Base-by-base conservation (phyloP, 1,140 invertebrate genomes). In the Magallana ariakensis region DNA sequence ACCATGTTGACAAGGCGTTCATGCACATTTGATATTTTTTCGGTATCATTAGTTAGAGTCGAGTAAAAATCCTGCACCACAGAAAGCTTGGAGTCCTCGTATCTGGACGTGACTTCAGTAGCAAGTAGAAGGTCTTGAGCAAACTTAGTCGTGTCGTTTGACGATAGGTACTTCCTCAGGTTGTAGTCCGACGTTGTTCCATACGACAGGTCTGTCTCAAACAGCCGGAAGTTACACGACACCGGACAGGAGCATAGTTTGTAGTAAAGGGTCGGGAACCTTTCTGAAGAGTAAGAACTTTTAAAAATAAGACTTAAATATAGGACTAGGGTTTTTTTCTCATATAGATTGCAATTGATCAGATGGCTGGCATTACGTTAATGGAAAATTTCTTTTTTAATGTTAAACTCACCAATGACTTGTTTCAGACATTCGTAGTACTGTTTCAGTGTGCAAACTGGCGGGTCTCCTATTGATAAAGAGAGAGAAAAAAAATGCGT, bases 151-250 rank as follows among this genome's bases (percentile, higher is more conserved):
- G 82, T 84, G 9, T 70, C 58, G 54, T 88, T 86, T 8, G 26
- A 60, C 9, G 15, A 62, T 0, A 88, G 19, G 15, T 85, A 88
- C 66, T 88, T 88, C 19, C 80, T 81, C n/a, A 83, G 80, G 4
- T 66, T 66, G 56, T 84, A 86, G 54, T 57, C 60, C 15, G 87
- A 88, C 3, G 87, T 91, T 19, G 89, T 87, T 19, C 90, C 90
- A 86, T 91, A 92, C 15, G 91, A 91, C 11, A 92, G 83, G 16
- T 89, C 88, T 10, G 90, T 89, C 82, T 92, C 89, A 60, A 89
- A 92, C 26, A 90, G 75, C 3, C 88, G 80, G 26, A 89, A 90
- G 11, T 83, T 70, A 85, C 92, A 92, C 8, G 92, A 91, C 3
- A 92, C 85, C 3, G 90, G 91, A 85, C 92, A 92, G 9, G 83